phyloP scores from a whole-genome alignment of 2,113 vertebrate species.

The Lasiurus cinereus region DNA sequence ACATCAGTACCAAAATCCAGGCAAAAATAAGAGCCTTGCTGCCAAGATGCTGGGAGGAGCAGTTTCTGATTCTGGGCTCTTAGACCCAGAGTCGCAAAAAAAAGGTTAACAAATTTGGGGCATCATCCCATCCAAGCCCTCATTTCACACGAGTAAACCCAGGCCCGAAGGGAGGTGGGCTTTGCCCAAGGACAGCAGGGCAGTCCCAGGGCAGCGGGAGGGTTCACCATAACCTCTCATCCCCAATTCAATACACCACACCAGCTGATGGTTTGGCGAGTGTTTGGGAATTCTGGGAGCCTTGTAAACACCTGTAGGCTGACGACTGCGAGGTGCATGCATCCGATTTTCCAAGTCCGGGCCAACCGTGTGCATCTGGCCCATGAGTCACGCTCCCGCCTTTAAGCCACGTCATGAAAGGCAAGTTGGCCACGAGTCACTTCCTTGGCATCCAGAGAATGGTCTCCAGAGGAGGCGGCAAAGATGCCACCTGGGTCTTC shows the following conservation, averaged over 20 bases:
- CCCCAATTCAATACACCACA: background rate
- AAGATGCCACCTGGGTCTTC: background rate
- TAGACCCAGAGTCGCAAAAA: background rate
- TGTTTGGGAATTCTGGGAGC: background rate
- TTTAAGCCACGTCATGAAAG: constrained; percentile 25
- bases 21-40: background rate
- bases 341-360: background rate
- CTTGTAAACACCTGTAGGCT: background rate
- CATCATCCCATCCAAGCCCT: background rate
- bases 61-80: constrained; percentile 9
- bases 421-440: background rate
- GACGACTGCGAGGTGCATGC: background rate
- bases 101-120: background rate
- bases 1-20: background rate
- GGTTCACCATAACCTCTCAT: background rate
- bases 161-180: background rate
- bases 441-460: constrained; percentile 34
- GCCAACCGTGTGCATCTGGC: background rate
- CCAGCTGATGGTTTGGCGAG: background rate
- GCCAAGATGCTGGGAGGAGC: background rate
- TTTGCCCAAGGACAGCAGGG: background rate
- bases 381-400: background rate
- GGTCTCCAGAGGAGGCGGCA: background rate
- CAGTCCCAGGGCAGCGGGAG: background rate
- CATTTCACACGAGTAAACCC: constrained; percentile 19